These are phyloP conservation scores for Drosophila nr. perissopoda DNA, from an alignment of 2,888 invertebrate species.

Conservation along the genomic window DNA sequence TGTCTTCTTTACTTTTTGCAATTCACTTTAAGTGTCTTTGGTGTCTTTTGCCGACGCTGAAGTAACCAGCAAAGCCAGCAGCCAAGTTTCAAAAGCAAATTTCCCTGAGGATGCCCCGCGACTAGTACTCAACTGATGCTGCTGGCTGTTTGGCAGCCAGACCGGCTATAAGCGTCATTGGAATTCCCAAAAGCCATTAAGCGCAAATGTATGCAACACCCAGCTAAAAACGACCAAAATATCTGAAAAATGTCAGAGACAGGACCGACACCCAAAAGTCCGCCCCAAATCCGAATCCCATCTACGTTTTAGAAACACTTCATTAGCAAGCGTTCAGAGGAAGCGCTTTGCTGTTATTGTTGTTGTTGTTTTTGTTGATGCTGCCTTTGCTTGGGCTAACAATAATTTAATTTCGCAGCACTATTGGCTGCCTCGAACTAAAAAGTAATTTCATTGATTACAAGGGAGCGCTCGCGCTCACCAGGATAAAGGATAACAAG, in stretches of 20 bases:
- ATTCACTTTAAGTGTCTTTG: slow-evolving; percentile 64
- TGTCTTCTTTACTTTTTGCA: slow-evolving; percentile 21
- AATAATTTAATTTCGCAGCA: slow-evolving; percentile 75
- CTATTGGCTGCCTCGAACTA: slow-evolving; percentile 70
- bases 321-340: slow-evolving; percentile 72
- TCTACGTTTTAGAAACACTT: slow-evolving; percentile 69
- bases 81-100: slow-evolving; percentile 73
- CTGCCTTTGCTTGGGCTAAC: slow-evolving; percentile 43
- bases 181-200: slow-evolving; percentile 79
- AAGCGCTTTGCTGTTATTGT: slow-evolving; percentile 13
- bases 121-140: slow-evolving; percentile 27
- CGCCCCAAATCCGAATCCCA: slow-evolving; percentile 30
- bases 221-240: slow-evolving; percentile 54
- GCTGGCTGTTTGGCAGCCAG: slow-evolving; percentile 41
- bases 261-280: slow-evolving; percentile 26
- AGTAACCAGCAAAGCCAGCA: slow-evolving; percentile 30
- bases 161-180: slow-evolving; percentile 77
- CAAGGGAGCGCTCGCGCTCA: slow-evolving; percentile 36
- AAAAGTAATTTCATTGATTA: slow-evolving; percentile 80
- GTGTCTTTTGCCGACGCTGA: slow-evolving; percentile 24
- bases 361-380: slow-evolving; percentile 4
- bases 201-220: slow-evolving; percentile 78
- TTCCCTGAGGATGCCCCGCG: slow-evolving; percentile 69
- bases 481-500: slow-evolving; percentile 57
- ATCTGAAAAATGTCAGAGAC: slow-evolving; percentile 73